phyloP scores from a whole-genome alignment of 2,888 invertebrate genomes.

The Tipula helvola region DNA sequence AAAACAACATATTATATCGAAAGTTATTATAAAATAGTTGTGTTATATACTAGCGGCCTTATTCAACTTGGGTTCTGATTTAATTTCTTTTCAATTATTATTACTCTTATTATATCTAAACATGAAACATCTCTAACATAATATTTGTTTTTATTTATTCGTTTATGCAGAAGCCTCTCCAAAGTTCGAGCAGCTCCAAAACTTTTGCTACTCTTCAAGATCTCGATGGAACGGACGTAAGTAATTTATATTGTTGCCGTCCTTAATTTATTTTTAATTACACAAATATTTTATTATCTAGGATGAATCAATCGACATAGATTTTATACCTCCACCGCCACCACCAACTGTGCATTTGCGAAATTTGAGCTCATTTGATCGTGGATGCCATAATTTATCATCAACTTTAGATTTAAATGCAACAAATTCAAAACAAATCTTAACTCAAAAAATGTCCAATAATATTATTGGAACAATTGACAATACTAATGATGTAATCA shows the following conservation, averaged over 20 bases:
- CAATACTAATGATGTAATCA: slow-evolving; percentile 22
- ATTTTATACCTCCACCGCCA: slow-evolving; percentile 33
- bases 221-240: neutral
- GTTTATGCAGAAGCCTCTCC: neutral
- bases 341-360: slow-evolving; percentile 24
- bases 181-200: neutral
- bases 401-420: neutral
- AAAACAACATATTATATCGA: too few species aligned
- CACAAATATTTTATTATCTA: neutral
- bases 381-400: neutral
- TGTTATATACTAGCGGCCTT: too few species aligned
- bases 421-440: neutral
- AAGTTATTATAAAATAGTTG: too few species aligned
- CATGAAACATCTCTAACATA: too few species aligned
- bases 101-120: too few species aligned
- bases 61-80: too few species aligned
- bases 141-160: neutral
- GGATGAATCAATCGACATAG: slow-evolving; percentile 25
- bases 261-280: neutral
- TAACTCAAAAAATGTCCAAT: neutral
- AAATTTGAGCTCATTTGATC: neutral
- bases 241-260: neutral
- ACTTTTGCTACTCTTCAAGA: neutral
- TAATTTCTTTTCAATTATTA: too few species aligned
- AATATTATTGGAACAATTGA: neutral